phyloP scores from a whole-genome alignment of 2,888 invertebrate genomes.

The Gymnosoma rotundatum region DNA sequence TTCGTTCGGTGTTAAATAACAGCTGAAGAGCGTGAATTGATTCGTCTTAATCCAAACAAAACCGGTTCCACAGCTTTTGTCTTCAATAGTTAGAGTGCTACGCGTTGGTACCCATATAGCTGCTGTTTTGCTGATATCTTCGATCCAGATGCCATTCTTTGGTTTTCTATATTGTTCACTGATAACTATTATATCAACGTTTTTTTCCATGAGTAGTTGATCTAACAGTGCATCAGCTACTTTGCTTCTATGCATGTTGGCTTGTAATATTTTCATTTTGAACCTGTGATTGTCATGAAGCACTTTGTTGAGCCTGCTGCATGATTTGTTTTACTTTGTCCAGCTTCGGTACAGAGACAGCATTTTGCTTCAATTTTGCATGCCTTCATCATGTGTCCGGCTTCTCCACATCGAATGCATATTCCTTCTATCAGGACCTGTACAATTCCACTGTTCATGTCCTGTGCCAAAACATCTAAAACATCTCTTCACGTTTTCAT shows the following conservation, averaged over 20 bases:
- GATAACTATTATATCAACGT: slow-evolving; percentile 9
- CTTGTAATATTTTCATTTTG: background rate
- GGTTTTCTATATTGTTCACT: slow-evolving; percentile 8
- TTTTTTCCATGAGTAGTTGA: background rate
- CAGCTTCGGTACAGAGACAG: background rate
- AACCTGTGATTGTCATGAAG: background rate
- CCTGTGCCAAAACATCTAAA: background rate
- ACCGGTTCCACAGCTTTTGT: background rate
- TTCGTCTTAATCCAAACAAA: background rate
- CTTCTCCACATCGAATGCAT: background rate
- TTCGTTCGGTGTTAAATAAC: background rate
- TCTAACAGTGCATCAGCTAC: background rate
- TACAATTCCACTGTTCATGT: background rate
- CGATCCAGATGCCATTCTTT: background rate
- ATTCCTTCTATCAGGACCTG: background rate
- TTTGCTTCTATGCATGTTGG: slow-evolving; percentile 1
- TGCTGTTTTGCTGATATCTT: background rate
- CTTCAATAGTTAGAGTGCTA: background rate
- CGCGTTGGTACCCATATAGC: background rate
- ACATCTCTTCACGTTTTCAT: background rate
- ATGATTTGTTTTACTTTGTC: background rate
- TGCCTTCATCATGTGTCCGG: background rate
- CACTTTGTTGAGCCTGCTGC: background rate
- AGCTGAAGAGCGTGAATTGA: background rate
- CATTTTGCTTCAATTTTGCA: background rate